Evolutionary conservation across 2,888 invertebrate genomes (phyloP), one percentile per base, ranked within the genome.

Genomic region (Drosophila barbarae): DNA sequence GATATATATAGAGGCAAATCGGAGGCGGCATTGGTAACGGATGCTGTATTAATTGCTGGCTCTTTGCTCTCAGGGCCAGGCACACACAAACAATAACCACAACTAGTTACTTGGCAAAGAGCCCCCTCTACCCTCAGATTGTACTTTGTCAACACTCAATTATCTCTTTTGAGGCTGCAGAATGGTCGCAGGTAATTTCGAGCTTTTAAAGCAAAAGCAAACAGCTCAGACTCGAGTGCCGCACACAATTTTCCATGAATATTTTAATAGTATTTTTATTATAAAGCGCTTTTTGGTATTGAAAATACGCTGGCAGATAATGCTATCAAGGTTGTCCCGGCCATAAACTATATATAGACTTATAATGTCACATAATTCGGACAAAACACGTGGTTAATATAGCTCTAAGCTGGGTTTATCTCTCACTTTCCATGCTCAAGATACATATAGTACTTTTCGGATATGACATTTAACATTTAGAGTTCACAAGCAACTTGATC

Each of bases 101-200:
- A 79, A 74, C 77, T 71, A 73, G 79, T 75, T 71, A 74, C 79
- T 39, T 38, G 34, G 55, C 69, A 51, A 42, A 15, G 12, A 7
- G 26, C 26, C 26, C 41, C 12, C 26, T n/a, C 1, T 18, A 18
- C 18, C 18, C 49, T 42, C 36, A 28, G 30, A 13, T 46, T 30
- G 46, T 28, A 8, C 23, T 41, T 42, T 41, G 46, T 77, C 74
- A 73, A 72, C 77, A 72, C 23, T 26, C 74, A 81, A 81, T 78
- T 81, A 78, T 69, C 73, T 65, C 52, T 34, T 42, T 26, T 42
- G 67, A 53, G 59, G 68, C 61, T 57, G 68, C 41, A 56, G 61
- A 60, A 71, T 74, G 71, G 59, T 75, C 74, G 68, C 76, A 71
- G 80, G 79, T 82, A 75, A 82, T 79, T 82, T 82, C 71, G 63